These are phyloP conservation scores for Ophiothrix spiculata DNA, from an alignment of 35 echinoderm and acorn worm genomes.

Conservation along the genomic window DNA sequence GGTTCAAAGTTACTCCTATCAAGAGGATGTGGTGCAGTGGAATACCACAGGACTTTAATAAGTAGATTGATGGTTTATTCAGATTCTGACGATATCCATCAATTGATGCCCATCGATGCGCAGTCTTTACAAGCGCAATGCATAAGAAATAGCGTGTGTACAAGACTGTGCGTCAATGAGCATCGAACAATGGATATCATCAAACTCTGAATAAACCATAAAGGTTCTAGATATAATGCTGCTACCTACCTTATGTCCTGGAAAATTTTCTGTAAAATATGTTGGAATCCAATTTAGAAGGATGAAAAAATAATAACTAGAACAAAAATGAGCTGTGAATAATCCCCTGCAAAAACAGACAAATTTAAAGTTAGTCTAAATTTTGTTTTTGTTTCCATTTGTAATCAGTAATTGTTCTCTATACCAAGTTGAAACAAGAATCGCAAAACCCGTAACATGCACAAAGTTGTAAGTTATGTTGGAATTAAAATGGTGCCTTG, in stretches of 20 bases:
- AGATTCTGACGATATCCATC: too few relatives aligned
- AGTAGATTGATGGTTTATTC: too few relatives aligned
- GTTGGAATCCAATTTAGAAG: conserved; percentile 66
- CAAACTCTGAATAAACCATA: too few relatives aligned
- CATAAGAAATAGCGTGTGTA: too few relatives aligned
- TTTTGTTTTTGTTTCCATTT: neutral
- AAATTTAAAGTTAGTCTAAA: neutral
- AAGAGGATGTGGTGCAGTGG: too few relatives aligned
- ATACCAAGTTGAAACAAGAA: neutral
- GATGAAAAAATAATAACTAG: conserved; percentile 54
- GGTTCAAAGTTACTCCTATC: too few relatives aligned
- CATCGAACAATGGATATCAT: too few relatives aligned
- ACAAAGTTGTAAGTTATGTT: neutral
- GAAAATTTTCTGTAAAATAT: conserved; percentile 66
- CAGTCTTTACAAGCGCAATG: too few relatives aligned
- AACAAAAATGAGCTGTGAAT: conserved; percentile 42
- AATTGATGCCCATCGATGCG: too few relatives aligned
- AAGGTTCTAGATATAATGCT: too few relatives aligned
- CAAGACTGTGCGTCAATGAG: too few relatives aligned
- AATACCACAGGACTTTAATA: too few relatives aligned
- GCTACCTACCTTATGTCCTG: conserved; percentile 57
- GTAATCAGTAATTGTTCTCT: neutral
- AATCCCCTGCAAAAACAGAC: conserved; percentile 42
- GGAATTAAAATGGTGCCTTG: neutral
- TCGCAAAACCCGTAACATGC: neutral